Evolutionary conservation across 35 echinoderm and acorn worm genomes (phyloP).

Genomic region (Acanthaster planci): DNA sequence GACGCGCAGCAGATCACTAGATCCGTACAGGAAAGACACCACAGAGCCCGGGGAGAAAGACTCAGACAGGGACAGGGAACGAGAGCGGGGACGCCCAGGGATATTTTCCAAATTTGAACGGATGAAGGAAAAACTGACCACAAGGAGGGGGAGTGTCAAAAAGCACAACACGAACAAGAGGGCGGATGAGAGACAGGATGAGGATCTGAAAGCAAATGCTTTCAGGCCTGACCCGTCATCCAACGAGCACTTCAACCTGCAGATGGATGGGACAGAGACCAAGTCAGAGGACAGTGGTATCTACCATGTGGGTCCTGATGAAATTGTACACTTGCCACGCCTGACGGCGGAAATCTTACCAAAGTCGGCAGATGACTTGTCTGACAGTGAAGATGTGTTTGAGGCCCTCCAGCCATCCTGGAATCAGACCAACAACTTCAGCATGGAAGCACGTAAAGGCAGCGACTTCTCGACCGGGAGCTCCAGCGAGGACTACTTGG

Average conservation of each 20-base stretch:
- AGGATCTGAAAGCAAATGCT: constrained; percentile 34
- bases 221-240: constrained; percentile 32
- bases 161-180: constrained; percentile 45
- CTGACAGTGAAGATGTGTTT: constrained; percentile 83
- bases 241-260: constrained; percentile 31
- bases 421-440: constrained; percentile 38
- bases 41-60: constrained; percentile 2
- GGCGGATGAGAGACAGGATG: constrained; percentile 66
- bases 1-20: constrained; percentile 77
- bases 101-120: constrained; percentile 93
- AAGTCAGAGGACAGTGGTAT: constrained; percentile 94
- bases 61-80: constrained; percentile 41
- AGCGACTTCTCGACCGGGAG: constrained; percentile 87
- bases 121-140: constrained; percentile 94
- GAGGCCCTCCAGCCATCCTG: constrained; percentile 33
- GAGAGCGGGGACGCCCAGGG: constrained; percentile 71
- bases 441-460: constrained; percentile 58
- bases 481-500: constrained; percentile 83
- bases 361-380: constrained; percentile 69
- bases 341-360: constrained; percentile 37
- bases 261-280: constrained; percentile 79
- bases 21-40: constrained; percentile 73
- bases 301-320: constrained; percentile 67
- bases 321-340: constrained; percentile 41
- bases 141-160: constrained; percentile 76